These are phyloP conservation scores for Atta cephalotes DNA, from an alignment of 1,140 invertebrate genomes.

Conservation along the genomic window DNA sequence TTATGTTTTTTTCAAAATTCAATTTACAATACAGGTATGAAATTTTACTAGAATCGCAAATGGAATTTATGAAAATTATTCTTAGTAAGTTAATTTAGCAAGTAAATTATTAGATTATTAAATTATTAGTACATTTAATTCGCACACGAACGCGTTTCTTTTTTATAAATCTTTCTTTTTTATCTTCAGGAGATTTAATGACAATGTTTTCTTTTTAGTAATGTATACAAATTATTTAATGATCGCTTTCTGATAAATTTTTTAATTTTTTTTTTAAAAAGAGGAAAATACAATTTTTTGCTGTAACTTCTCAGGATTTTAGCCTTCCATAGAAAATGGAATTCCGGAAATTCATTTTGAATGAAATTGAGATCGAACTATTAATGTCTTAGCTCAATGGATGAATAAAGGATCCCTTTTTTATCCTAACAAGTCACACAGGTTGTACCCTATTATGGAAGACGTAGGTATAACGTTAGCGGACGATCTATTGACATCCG, in stretches of 20 bases:
- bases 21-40: not conserved
- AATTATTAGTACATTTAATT: not conserved
- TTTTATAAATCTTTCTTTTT: not conserved
- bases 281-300: slow-evolving; percentile 3
- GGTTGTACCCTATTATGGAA: slow-evolving; percentile 82
- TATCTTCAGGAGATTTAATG: not conserved
- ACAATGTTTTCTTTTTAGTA: not conserved
- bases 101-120: not conserved
- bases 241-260: not conserved
- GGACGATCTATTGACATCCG: slow-evolving; percentile 82
- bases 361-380: slow-evolving; percentile 80
- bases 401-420: slow-evolving; percentile 80
- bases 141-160: not conserved
- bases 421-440: slow-evolving; percentile 78
- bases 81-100: not conserved
- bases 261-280: slow-evolving; percentile 26
- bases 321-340: slow-evolving; percentile 79
- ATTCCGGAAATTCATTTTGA: slow-evolving; percentile 76
- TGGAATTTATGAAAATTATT: not conserved
- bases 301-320: not conserved
- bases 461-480: slow-evolving; percentile 77
- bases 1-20: slow-evolving; percentile 11
- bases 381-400: slow-evolving; percentile 76
- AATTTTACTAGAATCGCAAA: not conserved
- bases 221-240: not conserved